Percentiles rank a stretch among this genome's conserved stretches.
These are phyloP conservation scores for Cheilosia vulpina DNA, from an alignment of 2,888 invertebrate genomes.

Conservation along the genomic window DNA sequence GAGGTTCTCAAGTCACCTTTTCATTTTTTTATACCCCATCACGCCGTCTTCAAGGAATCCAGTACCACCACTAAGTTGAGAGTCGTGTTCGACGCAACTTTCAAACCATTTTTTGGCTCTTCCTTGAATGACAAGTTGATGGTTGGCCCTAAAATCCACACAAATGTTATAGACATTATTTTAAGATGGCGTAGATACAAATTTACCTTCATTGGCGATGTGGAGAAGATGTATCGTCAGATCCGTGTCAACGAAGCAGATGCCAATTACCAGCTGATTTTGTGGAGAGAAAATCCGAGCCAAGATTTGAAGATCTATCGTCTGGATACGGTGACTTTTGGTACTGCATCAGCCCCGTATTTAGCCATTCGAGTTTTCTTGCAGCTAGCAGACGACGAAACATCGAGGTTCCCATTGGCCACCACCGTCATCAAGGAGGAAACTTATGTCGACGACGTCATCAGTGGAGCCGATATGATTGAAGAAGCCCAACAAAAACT, in stretches of 20 bases:
- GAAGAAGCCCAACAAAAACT: not conserved
- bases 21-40: conserved; percentile 10
- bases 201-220: conserved; percentile 30
- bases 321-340: not conserved
- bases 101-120: conserved; percentile 17
- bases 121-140: conserved; percentile 13
- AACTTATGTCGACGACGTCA: conserved; percentile 4
- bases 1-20: not conserved
- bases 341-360: conserved; percentile 4
- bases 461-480: not conserved
- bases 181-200: conserved; percentile 5
- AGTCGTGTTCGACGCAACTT: conserved; percentile 2
- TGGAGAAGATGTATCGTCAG: conserved; percentile 30
- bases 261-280: conserved; percentile 4
- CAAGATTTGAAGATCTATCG: not conserved
- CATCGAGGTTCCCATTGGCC: not conserved
- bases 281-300: not conserved
- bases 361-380: not conserved
- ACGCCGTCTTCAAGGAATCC: conserved; percentile 18
- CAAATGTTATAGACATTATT: conserved; percentile 2
- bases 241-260: conserved; percentile 8
- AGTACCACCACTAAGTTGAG: conserved; percentile 19
- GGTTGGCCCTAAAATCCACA: conserved; percentile 13
- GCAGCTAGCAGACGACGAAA: conserved; percentile 4
- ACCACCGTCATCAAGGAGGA: not conserved